Percentiles rank a stretch among this genome's conserved stretches.
phyloP scores from a whole-genome alignment of 2,888 invertebrate genomes.

The Charanyca ferruginea region DNA sequence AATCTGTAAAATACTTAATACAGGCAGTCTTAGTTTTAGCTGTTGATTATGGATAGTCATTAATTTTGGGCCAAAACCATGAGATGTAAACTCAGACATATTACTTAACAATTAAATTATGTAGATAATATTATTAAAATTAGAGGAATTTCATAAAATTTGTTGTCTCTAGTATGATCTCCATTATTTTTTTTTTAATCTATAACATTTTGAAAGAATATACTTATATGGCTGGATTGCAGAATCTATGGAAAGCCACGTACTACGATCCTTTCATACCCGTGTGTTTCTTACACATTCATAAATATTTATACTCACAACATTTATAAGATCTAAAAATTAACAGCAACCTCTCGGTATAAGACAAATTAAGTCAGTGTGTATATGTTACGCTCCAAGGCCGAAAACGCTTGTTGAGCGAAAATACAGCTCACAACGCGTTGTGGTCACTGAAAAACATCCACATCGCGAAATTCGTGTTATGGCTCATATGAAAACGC shows the following conservation, averaged over 20 bases:
- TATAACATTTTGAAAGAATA: neutral
- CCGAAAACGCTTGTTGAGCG: too few species aligned
- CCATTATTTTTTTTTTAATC: neutral
- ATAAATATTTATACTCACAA: neutral
- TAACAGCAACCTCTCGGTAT: neutral
- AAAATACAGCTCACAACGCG: too few species aligned
- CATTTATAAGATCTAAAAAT: neutral
- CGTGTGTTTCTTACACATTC: conserved; percentile 10
- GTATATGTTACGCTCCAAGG: too few species aligned
- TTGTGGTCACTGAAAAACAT: too few species aligned
- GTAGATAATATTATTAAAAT: neutral
- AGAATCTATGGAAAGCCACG: conserved; percentile 15
- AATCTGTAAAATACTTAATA: neutral
- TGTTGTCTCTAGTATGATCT: too few species aligned
- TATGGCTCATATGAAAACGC: too few species aligned
- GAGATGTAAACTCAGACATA: neutral
- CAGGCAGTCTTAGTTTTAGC: conserved; percentile 41
- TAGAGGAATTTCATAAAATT: too few species aligned
- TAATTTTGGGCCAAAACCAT: neutral
- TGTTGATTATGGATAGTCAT: neutral
- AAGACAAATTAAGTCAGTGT: conserved; percentile 4
- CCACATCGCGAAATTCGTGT: too few species aligned
- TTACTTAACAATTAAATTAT: neutral
- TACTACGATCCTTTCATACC: conserved; percentile 13
- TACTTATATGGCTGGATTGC: neutral